These are phyloP conservation scores for Deroplatys truncata DNA, from an alignment of 2,888 invertebrate genomes.

Conservation along the genomic window DNA sequence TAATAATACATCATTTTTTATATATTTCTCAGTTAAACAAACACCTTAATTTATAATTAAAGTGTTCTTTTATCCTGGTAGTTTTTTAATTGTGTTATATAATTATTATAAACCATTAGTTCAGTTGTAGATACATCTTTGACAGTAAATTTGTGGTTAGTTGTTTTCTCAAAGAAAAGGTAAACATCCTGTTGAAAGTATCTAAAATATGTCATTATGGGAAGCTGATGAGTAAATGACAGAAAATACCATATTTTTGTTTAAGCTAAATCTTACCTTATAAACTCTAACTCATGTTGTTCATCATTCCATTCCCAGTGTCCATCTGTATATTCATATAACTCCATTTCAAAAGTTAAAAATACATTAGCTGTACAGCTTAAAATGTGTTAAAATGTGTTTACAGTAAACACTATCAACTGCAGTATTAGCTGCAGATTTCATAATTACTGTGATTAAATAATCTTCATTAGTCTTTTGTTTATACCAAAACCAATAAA, in stretches of 20 bases:
- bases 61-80: too few species aligned
- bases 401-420: neutral
- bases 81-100: too few species aligned
- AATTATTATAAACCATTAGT: too few species aligned
- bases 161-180: too few species aligned
- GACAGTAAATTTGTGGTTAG: too few species aligned
- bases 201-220: too few species aligned
- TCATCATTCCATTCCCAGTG: slow-evolving; percentile 53
- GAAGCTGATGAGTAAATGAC: too few species aligned
- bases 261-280: slow-evolving; percentile 40
- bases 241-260: neutral
- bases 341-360: neutral
- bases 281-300: slow-evolving; percentile 40
- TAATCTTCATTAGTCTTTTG: neutral
- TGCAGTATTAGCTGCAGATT: neutral
- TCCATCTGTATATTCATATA: slow-evolving; percentile 39
- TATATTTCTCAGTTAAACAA: too few species aligned
- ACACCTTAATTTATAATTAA: too few species aligned
- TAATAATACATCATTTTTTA: too few species aligned
- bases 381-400: neutral
- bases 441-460: neutral
- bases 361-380: neutral
- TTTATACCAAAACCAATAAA: neutral
- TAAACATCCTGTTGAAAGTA: too few species aligned
- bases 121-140: too few species aligned